Evolutionary conservation across 2,113 vertebrate species (phyloP).

Genomic region (Myanophis thanlyinensis): DNA sequence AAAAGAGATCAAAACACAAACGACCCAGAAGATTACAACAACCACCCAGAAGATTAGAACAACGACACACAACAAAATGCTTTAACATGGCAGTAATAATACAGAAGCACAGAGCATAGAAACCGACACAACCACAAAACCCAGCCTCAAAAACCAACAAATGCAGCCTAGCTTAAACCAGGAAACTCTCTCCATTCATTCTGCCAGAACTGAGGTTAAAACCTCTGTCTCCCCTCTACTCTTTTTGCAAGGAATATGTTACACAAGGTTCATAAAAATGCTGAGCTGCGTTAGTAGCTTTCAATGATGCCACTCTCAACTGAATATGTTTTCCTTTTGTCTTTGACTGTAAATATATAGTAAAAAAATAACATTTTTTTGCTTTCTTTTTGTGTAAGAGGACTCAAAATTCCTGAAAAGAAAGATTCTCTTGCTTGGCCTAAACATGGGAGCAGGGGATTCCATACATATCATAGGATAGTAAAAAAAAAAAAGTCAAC

Average conservation of each 20-base stretch:
- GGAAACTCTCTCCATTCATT: neutral
- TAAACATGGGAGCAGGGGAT: neutral
- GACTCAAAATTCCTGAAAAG: neutral
- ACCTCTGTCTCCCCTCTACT: neutral
- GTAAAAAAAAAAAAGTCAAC: neutral
- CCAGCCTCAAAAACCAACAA: neutral
- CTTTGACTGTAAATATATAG: neutral
- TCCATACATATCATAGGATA: neutral
- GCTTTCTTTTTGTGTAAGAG: neutral
- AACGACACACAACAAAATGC: too few species aligned
- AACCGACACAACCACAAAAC: neutral
- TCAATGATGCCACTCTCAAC: neutral
- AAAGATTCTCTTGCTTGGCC: neutral
- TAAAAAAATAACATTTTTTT: neutral
- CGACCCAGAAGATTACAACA: too few species aligned
- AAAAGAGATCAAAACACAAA: too few species aligned
- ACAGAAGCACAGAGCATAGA: neutral
- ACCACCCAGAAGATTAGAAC: too few species aligned
- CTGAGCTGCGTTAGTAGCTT: neutral
- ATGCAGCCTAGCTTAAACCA: neutral
- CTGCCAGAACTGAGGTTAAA: neutral
- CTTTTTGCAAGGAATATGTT: neutral
- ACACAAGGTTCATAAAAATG: neutral
- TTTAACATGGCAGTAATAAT: neutral
- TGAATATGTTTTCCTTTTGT: neutral